Evolutionary conservation across 2,888 invertebrate genomes (phyloP).

Genomic region (Pteria penguin): DNA sequence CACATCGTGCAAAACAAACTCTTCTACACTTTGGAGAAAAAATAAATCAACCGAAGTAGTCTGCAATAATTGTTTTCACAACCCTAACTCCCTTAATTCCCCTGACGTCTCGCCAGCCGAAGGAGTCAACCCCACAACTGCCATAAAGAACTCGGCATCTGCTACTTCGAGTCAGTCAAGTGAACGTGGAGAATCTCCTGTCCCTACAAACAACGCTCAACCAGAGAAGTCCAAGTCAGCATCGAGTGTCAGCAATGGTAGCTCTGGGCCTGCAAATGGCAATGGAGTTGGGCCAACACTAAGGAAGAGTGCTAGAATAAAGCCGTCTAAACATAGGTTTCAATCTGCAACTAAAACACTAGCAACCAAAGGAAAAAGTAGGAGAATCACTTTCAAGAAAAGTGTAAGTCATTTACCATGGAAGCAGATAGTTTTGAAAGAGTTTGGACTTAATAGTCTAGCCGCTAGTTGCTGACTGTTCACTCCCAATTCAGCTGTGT

Average conservation of each 20-base stretch:
- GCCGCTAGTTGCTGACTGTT: no score
- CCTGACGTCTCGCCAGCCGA: conserved; percentile 31
- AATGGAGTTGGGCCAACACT: conserved; percentile 65
- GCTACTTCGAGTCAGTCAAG: no score
- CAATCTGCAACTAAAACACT: conserved; percentile 66
- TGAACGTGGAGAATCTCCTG: background rate
- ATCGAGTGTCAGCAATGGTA: conserved; percentile 22
- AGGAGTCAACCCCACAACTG: background rate
- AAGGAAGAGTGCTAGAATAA: conserved; percentile 75
- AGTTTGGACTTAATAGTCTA: no score
- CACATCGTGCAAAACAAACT: conserved; percentile 64
- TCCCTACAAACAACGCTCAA: background rate
- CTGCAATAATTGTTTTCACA: conserved; percentile 86
- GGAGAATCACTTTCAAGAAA: conserved; percentile 87
- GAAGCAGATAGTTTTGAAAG: no score
- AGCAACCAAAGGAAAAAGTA: conserved; percentile 85
- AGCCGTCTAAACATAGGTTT: conserved; percentile 71
- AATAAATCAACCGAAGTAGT: conserved; percentile 86
- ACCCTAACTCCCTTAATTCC: conserved; percentile 75
- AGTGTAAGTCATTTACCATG: no score
- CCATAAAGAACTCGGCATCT: background rate
- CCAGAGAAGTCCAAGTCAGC: background rate
- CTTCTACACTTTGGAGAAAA: conserved; percentile 86
- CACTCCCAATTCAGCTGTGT: no score
- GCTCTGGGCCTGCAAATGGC: no score